A percentile compares a stretch with the other conserved stretches of the same genome.
These are phyloP conservation scores for Anomalospiza imberbis DNA, from an alignment of 2,797 vertebrate genomes.

Conservation along the genomic window DNA sequence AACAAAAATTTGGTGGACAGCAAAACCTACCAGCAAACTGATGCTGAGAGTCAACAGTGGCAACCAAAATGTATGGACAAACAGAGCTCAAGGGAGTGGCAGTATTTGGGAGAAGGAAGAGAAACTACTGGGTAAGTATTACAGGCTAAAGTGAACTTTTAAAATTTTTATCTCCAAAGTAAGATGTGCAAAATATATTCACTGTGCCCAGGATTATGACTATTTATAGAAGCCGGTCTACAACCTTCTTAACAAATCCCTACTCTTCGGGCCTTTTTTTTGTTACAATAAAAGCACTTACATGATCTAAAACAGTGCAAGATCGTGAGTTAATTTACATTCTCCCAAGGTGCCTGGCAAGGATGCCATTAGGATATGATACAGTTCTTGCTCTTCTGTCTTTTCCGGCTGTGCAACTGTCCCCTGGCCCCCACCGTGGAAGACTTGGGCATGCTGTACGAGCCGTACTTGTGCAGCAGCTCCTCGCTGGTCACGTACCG, in stretches of 20 bases:
- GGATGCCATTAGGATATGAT: slow-evolving; percentile 87
- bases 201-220: slow-evolving; percentile 72
- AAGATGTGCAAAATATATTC: slow-evolving; percentile 81
- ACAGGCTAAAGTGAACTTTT: slow-evolving; percentile 62
- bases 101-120: slow-evolving; percentile 48
- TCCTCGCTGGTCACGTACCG: slow-evolving; percentile 94
- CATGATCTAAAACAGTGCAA: slow-evolving; percentile 73
- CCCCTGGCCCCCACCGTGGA: slow-evolving; percentile 80
- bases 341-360: slow-evolving; percentile 58
- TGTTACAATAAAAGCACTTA: slow-evolving; percentile 71
- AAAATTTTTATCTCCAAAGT: slow-evolving; percentile 57
- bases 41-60: slow-evolving; percentile 54
- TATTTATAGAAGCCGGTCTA: slow-evolving; percentile 63
- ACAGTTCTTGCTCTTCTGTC: slow-evolving; percentile 99
- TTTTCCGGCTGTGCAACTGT: slow-evolving; percentile 90
- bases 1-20: slow-evolving; percentile 10
- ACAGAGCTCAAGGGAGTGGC: slow-evolving; percentile 33
- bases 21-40: slow-evolving; percentile 58
- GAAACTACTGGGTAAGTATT: slow-evolving; percentile 62
- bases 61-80: slow-evolving; percentile 9
- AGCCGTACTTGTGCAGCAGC: slow-evolving; percentile 91
- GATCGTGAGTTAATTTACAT: slow-evolving; percentile 77
- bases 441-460: slow-evolving; percentile 78
- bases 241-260: slow-evolving; percentile 49
- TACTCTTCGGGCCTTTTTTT: slow-evolving; percentile 22